Percentiles rank a stretch among this genome's conserved stretches.
Conservation (phyloP, 1,140 invertebrate species). For the Tachypleus tridentatus region DNA sequence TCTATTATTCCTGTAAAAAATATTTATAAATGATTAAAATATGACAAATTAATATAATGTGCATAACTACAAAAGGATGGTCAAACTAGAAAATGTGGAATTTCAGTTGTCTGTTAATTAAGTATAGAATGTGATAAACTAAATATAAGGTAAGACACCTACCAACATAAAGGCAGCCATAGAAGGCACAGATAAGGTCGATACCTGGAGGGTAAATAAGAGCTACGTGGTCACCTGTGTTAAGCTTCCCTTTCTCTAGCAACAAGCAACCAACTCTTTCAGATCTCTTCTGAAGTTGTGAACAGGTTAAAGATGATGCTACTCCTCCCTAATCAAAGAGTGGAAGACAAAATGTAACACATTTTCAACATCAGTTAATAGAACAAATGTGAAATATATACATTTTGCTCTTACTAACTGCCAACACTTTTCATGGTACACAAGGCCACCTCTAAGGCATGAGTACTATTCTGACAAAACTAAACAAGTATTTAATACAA, state of each 20-base stretch:
- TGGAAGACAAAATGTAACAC: constrained; percentile 6
- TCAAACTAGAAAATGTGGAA: constrained; percentile 1
- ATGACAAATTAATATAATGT: background rate
- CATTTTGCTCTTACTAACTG: too few relatives aligned
- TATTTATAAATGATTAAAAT: background rate
- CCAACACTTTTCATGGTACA: too few relatives aligned
- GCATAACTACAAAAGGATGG: background rate
- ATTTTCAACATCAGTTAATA: too few relatives aligned
- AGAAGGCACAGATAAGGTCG: constrained; percentile 96
- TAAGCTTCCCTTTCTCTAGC: constrained; percentile 83
- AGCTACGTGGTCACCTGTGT: constrained; percentile 96
- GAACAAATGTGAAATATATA: too few relatives aligned
- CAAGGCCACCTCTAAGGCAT: too few relatives aligned
- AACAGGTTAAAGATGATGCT: constrained; percentile 77
- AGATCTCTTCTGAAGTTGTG: constrained; percentile 85
- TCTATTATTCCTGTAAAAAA: too few relatives aligned
- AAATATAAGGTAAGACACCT: constrained; percentile 21
- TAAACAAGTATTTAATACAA: too few relatives aligned
- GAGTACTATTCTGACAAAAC: too few relatives aligned
- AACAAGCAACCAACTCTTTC: constrained; percentile 90
- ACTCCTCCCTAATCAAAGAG: constrained; percentile 48
- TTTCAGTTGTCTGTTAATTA: background rate
- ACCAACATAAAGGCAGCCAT: constrained; percentile 96
- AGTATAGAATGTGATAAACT: too few relatives aligned
- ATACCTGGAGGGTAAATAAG: constrained; percentile 93